Evolutionary conservation across 2,113 vertebrate genomes (phyloP).

Genomic region (Haplochromis vanheusdeni): DNA sequence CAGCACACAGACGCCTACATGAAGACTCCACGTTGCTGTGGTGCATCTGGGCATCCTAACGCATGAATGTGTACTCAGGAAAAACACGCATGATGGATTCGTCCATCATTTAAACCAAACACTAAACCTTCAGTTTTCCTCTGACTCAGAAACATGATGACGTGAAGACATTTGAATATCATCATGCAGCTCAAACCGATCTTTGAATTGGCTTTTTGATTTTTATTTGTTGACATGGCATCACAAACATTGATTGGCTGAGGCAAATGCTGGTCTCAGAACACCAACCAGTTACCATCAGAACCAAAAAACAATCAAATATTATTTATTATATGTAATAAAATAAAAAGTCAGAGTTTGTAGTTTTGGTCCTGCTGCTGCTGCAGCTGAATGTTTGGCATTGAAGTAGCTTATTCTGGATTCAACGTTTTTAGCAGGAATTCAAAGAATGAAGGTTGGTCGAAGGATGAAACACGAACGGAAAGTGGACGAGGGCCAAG

Average conservation of each 20-base stretch:
- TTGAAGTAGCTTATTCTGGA: slow-evolving; percentile 47
- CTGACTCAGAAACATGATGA: neutral
- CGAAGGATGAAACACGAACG: neutral
- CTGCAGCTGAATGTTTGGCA: neutral
- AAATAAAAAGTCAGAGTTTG: neutral
- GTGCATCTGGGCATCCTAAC: neutral
- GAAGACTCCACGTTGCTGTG: neutral
- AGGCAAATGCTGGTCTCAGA: neutral
- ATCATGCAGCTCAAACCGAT: neutral
- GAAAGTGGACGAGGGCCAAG: neutral
- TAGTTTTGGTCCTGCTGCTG: neutral
- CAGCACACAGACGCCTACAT: neutral
- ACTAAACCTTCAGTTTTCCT: neutral
- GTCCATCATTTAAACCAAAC: neutral
- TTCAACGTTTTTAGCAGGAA: neutral
- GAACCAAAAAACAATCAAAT: neutral
- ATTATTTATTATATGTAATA: neutral
- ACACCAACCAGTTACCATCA: neutral
- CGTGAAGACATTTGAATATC: neutral
- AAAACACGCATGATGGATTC: neutral
- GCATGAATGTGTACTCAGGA: neutral
- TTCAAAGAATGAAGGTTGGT: neutral
- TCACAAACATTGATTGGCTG: neutral
- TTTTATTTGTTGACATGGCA: neutral
- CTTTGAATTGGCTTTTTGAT: neutral